These are phyloP conservation scores for Cosmia trapezina DNA, from an alignment of 2,888 invertebrate genomes.

Conservation along the genomic window DNA sequence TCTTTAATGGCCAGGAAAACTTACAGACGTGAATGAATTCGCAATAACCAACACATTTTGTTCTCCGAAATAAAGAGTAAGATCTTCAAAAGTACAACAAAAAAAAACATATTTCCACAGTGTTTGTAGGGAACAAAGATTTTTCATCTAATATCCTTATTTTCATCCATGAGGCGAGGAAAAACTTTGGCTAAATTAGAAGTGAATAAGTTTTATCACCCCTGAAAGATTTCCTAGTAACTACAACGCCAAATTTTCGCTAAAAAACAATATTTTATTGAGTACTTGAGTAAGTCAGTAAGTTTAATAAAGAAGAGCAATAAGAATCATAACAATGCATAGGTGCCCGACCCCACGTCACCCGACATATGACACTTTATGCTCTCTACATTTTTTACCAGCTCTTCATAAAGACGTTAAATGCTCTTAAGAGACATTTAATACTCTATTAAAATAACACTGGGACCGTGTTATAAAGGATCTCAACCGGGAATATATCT, in stretches of 20 bases:
- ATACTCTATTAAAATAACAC: conserved; percentile 75
- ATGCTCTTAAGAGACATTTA: conserved; percentile 77
- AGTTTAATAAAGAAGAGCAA: conserved; percentile 16
- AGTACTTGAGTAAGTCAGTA: background rate
- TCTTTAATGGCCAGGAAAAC: conserved; percentile 34
- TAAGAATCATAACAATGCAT: conserved; percentile 42
- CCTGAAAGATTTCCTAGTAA: background rate
- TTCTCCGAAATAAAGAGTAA: conserved; percentile 29
- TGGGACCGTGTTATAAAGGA: conserved; percentile 68
- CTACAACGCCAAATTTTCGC: background rate
- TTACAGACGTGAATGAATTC: conserved; percentile 43
- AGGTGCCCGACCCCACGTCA: conserved; percentile 48
- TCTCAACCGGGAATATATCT: conserved; percentile 64
- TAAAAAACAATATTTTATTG: background rate
- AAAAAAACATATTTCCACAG: background rate
- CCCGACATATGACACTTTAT: conserved; percentile 76
- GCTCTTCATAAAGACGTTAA: conserved; percentile 75
- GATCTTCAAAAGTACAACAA: background rate
- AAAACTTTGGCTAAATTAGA: background rate
- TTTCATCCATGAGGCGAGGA: background rate
- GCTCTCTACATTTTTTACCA: conserved; percentile 69
- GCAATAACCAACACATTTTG: conserved; percentile 41
- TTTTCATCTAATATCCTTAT: background rate
- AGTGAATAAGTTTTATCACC: background rate
- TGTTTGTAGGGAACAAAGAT: background rate